phyloP scores from a whole-genome alignment of 2,797 vertebrate species.

The Calcarius lapponicus region DNA sequence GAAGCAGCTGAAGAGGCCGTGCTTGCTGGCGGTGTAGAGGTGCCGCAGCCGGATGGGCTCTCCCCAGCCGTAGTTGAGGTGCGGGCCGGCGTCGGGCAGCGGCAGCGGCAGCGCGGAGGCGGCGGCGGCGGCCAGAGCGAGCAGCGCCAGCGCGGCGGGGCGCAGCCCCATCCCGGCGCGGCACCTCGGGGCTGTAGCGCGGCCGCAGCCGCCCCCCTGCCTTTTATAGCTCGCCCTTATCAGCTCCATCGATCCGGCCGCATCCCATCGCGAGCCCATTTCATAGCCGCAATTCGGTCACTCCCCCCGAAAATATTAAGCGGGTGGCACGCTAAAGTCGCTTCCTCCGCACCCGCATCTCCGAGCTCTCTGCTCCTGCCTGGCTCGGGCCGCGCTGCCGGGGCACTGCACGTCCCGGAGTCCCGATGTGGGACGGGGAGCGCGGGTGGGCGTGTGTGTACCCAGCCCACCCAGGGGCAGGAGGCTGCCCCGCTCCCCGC shows the following conservation, averaged over 20 bases:
- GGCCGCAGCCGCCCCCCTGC: slow-evolving; percentile 61
- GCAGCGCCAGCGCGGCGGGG: slow-evolving; percentile 51
- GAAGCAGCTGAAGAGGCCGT: slow-evolving; percentile 82
- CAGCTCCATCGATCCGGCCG: slow-evolving; percentile 82
- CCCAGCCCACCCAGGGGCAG: neutral
- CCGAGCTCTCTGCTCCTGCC: neutral
- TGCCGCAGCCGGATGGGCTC: slow-evolving; percentile 86
- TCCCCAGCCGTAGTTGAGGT: slow-evolving; percentile 85
- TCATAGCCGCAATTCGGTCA: slow-evolving; percentile 50
- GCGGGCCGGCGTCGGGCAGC: slow-evolving; percentile 81
- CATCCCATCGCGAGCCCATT: slow-evolving; percentile 63
- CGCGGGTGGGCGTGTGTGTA: neutral
- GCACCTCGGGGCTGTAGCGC: slow-evolving; percentile 38
- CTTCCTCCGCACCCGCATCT: neutral
- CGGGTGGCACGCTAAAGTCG: slow-evolving; percentile 40
- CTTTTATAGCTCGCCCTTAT: slow-evolving; percentile 84
- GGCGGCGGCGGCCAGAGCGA: slow-evolving; percentile 63
- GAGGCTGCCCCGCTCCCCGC: neutral
- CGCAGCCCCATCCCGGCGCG: neutral
- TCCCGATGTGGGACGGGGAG: neutral
- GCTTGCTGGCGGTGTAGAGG: slow-evolving; percentile 84
- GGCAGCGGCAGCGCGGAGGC: slow-evolving; percentile 70
- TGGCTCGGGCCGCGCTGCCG: neutral
- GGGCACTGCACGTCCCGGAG: neutral
- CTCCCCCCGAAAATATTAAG: slow-evolving; percentile 52